Evolutionary conservation across 2,888 invertebrate species (phyloP).

Genomic region (Thecocarcelia acutangulata): DNA sequence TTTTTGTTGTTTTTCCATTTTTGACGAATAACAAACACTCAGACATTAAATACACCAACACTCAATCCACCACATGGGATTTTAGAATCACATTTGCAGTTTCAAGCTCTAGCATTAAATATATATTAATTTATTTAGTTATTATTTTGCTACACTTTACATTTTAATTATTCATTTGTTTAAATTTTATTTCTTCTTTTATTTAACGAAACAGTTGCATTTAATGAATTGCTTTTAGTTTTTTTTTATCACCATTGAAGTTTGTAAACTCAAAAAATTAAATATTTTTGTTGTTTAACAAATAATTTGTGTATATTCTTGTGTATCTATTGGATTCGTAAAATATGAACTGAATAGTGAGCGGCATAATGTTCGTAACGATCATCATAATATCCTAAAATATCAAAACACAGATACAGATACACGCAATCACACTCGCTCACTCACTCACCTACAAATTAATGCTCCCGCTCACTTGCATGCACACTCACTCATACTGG

Average conservation of each 20-base stretch:
- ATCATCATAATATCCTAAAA: slow-evolving; percentile 76
- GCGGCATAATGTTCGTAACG: slow-evolving; percentile 75
- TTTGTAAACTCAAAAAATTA: slow-evolving; percentile 23
- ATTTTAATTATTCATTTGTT: slow-evolving; percentile 5
- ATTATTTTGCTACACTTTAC: not conserved
- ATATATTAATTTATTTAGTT: slow-evolving; percentile 20
- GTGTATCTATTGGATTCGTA: slow-evolving; percentile 80
- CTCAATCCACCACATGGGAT: not conserved
- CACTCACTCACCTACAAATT: not conserved
- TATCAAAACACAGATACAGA: slow-evolving; percentile 68
- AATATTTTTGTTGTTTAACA: slow-evolving; percentile 55
- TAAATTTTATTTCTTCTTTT: slow-evolving; percentile 4
- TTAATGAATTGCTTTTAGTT: slow-evolving; percentile 12
- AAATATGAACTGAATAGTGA: slow-evolving; percentile 79
- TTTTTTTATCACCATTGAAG: not conserved
- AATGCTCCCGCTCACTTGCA: slow-evolving; percentile 36
- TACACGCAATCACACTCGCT: slow-evolving; percentile 42
- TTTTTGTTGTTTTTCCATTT: slow-evolving; percentile 33
- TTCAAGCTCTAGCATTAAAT: slow-evolving; percentile 50
- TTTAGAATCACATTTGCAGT: slow-evolving; percentile 24
- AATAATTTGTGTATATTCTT: slow-evolving; percentile 72
- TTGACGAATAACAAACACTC: not conserved
- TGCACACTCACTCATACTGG: slow-evolving; percentile 57
- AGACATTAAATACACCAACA: slow-evolving; percentile 1
- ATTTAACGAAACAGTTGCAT: not conserved